Base-by-base conservation (phyloP, 2,797 vertebrate species). In the Takifugu rubripes region DNA sequence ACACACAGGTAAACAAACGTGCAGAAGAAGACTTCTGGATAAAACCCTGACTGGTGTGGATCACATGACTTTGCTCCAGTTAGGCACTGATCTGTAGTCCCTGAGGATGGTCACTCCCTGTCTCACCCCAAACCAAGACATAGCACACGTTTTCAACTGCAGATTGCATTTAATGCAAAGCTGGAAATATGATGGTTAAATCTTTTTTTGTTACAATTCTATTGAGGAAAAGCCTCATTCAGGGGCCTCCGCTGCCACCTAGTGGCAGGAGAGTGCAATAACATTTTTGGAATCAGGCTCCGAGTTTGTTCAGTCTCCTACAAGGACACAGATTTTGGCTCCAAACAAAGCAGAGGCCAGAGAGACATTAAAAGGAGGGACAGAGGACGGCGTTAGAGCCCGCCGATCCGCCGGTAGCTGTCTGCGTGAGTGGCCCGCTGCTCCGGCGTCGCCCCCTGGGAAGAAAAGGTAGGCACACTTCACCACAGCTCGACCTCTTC, bases 391-490 rank as follows among this genome's bases (percentile, higher is more conserved):
- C 42, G 82, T 94, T 94, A 98, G 82, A 95, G 87, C 91, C 93
- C 93, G 83, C 94, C 95, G 64, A 94, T 96, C 90, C 94, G 93
- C 88, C 94, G 89, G 93, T 87, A 94, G 89, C 92, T 93, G 90
- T 97, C 94, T 73, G 93, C 90, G 64, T 96, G 94, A 91, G 93
- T 89, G 55, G 90, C 90, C 86, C 93, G 91, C 90, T 93, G 95
- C 90, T 96, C 94, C 84, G 90, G 89, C 85, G 92, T 82, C 87
- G 91, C 80, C 67, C 90, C 94, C 94, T 95, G 89, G 77, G 89
- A 92, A 94, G 86, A 94, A 77, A 93, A 96, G 91, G 93, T 59
- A 94, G 91, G 92, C 52, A 93, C 42, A 93, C 92, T 95, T 94
- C 90, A 95, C 94, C 93, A 92, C 74, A 55, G 72, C 66, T 75